phyloP scores from a whole-genome alignment of 2,797 vertebrate species.

The Knipowitschia caucasica region DNA sequence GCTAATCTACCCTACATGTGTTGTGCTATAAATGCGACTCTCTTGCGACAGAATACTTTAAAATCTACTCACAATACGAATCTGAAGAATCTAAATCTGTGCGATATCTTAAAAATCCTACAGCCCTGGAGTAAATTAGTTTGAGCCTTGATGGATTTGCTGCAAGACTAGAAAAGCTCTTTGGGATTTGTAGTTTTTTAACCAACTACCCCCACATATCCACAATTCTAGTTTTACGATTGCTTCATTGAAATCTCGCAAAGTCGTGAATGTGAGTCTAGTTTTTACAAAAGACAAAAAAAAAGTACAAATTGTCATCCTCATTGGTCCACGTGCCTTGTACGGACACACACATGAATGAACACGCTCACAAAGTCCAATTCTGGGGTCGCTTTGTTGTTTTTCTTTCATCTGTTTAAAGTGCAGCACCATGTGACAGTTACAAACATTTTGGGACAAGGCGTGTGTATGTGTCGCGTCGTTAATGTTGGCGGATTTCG shows the following conservation, averaged over 20 bases:
- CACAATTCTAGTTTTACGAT: slow-evolving; percentile 1
- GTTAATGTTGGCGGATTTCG: slow-evolving; percentile 61
- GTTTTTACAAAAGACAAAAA: slow-evolving; percentile 48
- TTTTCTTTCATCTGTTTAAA: slow-evolving; percentile 28
- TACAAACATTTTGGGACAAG: slow-evolving; percentile 37
- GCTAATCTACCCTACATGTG: too few relatives aligned
- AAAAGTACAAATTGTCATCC: slow-evolving; percentile 33
- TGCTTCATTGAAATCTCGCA: slow-evolving; percentile 5
- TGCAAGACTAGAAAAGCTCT: background rate
- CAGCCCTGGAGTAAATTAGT: too few relatives aligned
- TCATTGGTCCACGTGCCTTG: slow-evolving; percentile 48
- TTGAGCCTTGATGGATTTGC: background rate
- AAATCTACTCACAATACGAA: too few relatives aligned
- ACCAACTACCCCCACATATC: background rate
- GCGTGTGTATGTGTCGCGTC: slow-evolving; percentile 26
- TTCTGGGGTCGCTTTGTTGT: slow-evolving; percentile 24
- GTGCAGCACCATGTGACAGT: slow-evolving; percentile 59
- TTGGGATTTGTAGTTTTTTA: background rate
- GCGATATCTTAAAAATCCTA: too few relatives aligned
- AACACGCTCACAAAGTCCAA: slow-evolving; percentile 18
- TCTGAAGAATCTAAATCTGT: too few relatives aligned
- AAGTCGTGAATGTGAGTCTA: slow-evolving; percentile 43
- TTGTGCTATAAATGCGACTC: too few relatives aligned
- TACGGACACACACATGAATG: slow-evolving; percentile 16
- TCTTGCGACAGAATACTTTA: too few relatives aligned